Conservation (phyloP, 2,888 invertebrate genomes). For the Hemicrepidius hirtus region DNA sequence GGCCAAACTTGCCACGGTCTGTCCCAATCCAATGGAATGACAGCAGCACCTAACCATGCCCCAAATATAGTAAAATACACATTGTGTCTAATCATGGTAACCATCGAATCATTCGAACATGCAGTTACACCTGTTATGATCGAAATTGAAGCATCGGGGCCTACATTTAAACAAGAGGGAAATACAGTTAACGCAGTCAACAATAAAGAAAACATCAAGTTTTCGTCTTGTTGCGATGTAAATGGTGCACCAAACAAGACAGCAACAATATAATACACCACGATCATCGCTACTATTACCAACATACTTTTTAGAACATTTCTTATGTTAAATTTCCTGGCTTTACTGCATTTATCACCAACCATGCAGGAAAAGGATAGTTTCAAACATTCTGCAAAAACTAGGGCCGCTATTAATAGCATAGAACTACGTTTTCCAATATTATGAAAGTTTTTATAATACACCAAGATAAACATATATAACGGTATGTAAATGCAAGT, state of each 20-base stretch:
- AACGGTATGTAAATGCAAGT: constrained; percentile 19
- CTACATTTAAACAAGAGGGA: constrained; percentile 78
- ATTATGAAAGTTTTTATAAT: constrained; percentile 17
- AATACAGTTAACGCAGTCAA: constrained; percentile 78
- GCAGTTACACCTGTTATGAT: constrained; percentile 74
- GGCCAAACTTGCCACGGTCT: constrained; percentile 91
- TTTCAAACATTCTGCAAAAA: constrained; percentile 26
- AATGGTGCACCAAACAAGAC: constrained; percentile 83
- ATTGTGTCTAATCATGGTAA: constrained; percentile 76
- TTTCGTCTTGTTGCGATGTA: constrained; percentile 79
- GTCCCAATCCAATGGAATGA: constrained; percentile 94
- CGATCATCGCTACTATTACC: constrained; percentile 72
- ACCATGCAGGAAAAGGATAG: neutral
- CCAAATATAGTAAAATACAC: constrained; percentile 80
- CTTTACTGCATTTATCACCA: constrained; percentile 50
- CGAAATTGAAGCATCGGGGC: constrained; percentile 75
- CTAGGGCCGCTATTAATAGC: constrained; percentile 3
- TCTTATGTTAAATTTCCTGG: constrained; percentile 60
- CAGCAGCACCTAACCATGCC: constrained; percentile 89
- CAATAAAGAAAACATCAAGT: constrained; percentile 79
- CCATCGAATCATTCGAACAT: constrained; percentile 73
- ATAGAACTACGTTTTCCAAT: constrained; percentile 30
- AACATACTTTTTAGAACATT: constrained; percentile 70
- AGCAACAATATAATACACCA: constrained; percentile 76
- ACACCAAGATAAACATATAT: constrained; percentile 12